Evolutionary conservation across 35 echinoderm and acorn worm species (phyloP).

Genomic region (Apostichopus japonicus): DNA sequence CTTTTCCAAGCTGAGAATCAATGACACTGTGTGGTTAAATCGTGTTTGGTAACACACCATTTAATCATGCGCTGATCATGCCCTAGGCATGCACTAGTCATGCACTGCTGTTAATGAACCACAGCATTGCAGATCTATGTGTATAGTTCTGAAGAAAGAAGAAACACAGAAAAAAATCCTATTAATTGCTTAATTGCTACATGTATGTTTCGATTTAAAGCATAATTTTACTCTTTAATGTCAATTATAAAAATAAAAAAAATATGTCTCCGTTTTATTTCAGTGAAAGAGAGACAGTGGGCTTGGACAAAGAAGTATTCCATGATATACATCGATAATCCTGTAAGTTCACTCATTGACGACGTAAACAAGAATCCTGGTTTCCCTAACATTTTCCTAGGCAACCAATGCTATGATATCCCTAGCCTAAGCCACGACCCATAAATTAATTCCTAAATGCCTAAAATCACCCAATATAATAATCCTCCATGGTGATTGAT

Average conservation of each 20-base stretch:
- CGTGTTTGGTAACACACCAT: too few relatives aligned
- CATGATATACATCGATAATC: slow-evolving; percentile 92
- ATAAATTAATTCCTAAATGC: too few relatives aligned
- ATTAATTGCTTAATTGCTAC: neutral
- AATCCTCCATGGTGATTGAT: too few relatives aligned
- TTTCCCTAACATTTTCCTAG: too few relatives aligned
- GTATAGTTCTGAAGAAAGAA: too few relatives aligned
- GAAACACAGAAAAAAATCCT: neutral
- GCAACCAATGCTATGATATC: too few relatives aligned
- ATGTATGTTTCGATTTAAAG: neutral
- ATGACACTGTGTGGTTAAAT: too few relatives aligned
- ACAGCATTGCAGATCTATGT: neutral
- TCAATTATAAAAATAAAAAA: neutral
- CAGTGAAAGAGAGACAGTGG: slow-evolving; percentile 44
- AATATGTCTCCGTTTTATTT: neutral
- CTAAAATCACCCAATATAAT: too few relatives aligned
- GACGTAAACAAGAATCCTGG: too few relatives aligned
- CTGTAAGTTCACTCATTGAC: slow-evolving; percentile 66
- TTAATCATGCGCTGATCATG: neutral
- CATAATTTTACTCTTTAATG: neutral
- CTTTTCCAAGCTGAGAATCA: too few relatives aligned
- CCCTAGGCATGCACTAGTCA: neutral
- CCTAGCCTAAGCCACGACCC: too few relatives aligned
- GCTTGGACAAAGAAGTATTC: slow-evolving; percentile 89
- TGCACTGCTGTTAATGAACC: neutral